phyloP scores from a whole-genome alignment of 1,140 invertebrate species.

The Leptinotarsa texana region DNA sequence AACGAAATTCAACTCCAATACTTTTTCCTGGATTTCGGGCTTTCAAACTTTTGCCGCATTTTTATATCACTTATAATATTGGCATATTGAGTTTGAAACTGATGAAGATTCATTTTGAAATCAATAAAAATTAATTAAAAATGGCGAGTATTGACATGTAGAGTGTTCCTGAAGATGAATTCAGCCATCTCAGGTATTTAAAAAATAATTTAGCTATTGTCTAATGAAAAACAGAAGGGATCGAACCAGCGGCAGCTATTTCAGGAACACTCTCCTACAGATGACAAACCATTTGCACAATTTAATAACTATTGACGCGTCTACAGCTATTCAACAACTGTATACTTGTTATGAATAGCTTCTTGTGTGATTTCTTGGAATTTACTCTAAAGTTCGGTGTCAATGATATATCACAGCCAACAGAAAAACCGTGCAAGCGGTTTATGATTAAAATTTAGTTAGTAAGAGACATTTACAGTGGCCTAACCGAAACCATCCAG shows the following conservation, averaged over 20 bases:
- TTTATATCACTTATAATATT: no score
- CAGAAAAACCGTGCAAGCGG: conserved; percentile 14
- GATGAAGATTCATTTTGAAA: no score
- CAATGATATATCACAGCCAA: background rate
- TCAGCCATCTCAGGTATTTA: no score
- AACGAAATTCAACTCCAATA: no score
- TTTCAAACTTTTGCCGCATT: no score
- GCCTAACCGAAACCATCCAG: conserved; percentile 10
- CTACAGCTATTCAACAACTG: background rate
- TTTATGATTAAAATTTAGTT: conserved; percentile 20
- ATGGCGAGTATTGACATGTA: no score
- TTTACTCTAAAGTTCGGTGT: background rate
- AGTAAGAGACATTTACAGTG: conserved; percentile 5
- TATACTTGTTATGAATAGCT: conserved; percentile 9
- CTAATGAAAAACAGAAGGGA: no score
- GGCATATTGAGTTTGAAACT: no score
- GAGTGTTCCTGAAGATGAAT: no score
- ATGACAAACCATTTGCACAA: conserved; percentile 1
- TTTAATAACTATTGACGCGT: background rate
- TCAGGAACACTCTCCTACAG: background rate
- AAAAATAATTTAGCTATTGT: no score
- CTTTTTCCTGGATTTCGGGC: no score
- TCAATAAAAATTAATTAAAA: no score
- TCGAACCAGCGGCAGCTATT: background rate
- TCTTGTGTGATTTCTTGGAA: background rate